phyloP scores from a whole-genome alignment of 2,888 invertebrate genomes.

The Lycia hirtaria region DNA sequence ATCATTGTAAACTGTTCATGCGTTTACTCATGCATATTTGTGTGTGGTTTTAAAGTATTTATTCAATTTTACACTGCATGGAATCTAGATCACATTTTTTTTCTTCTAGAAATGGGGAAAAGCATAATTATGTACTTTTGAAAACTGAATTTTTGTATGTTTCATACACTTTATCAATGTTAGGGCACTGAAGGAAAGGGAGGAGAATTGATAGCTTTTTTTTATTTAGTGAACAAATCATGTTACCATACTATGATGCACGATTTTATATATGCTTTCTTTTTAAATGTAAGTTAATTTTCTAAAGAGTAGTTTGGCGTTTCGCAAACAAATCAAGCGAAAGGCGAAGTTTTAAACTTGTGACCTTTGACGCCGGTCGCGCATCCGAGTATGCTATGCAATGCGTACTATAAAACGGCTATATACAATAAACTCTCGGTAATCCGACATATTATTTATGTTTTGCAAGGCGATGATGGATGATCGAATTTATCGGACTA shows the following conservation, averaged over 20 bases:
- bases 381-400: too few relatives aligned
- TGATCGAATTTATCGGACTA: too few relatives aligned
- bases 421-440: too few relatives aligned
- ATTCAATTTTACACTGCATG: conserved; percentile 11
- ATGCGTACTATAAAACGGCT: too few relatives aligned
- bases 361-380: too few relatives aligned
- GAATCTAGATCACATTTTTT: not conserved
- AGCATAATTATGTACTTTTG: conserved; percentile 9
- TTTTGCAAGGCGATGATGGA: too few relatives aligned
- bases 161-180: conserved; percentile 9
- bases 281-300: conserved; percentile 72
- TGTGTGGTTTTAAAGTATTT: conserved; percentile 29
- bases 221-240: conserved; percentile 75
- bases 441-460: too few relatives aligned
- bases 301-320: conserved; percentile 48
- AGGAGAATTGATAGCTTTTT: conserved; percentile 50
- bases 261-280: conserved; percentile 64
- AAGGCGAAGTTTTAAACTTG: conserved; percentile 57
- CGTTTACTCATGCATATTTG: not conserved
- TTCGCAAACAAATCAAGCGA: conserved; percentile 41
- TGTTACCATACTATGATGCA: conserved; percentile 82
- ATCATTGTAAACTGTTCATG: conserved; percentile 18
- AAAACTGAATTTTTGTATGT: not conserved
- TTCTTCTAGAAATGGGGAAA: not conserved
- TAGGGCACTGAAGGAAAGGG: conserved; percentile 36